Evolutionary conservation across 2,797 vertebrate genomes (phyloP).

Genomic region (Sebastiscus albofasciatus): DNA sequence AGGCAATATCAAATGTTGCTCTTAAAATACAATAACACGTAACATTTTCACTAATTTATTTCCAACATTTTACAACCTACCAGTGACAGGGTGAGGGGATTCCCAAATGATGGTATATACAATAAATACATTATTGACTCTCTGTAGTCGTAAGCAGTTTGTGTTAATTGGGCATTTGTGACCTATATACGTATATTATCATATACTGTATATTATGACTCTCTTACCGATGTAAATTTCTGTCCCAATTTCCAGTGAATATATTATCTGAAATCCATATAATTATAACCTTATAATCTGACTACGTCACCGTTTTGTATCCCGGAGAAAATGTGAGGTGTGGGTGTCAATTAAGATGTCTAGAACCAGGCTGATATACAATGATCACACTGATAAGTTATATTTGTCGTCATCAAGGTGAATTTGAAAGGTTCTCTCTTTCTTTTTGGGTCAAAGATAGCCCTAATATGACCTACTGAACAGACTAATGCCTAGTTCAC

Average conservation of each 20-base stretch:
- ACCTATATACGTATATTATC: not conserved
- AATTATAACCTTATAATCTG: not conserved
- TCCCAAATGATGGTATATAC: too few relatives aligned
- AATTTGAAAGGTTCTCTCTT: not conserved
- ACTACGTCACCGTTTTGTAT: fast-evolving
- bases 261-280: not conserved
- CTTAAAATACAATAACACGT: not conserved
- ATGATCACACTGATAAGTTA: not conserved
- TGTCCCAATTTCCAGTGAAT: not conserved
- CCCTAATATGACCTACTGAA: not conserved
- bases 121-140: too few relatives aligned
- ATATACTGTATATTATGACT: not conserved
- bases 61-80: not conserved
- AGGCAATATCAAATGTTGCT: not conserved
- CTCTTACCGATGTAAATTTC: not conserved
- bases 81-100: not conserved
- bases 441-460: not conserved
- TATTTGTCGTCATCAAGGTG: not conserved
- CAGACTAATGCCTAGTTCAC: too few relatives aligned
- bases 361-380: not conserved
- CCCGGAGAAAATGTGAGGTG: too few relatives aligned
- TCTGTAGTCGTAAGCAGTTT: not conserved
- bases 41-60: not conserved
- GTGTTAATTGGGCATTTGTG: not conserved
- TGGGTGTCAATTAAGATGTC: not conserved